Conservation (phyloP, 1,140 invertebrate genomes). For the Bombus superbus region DNA sequence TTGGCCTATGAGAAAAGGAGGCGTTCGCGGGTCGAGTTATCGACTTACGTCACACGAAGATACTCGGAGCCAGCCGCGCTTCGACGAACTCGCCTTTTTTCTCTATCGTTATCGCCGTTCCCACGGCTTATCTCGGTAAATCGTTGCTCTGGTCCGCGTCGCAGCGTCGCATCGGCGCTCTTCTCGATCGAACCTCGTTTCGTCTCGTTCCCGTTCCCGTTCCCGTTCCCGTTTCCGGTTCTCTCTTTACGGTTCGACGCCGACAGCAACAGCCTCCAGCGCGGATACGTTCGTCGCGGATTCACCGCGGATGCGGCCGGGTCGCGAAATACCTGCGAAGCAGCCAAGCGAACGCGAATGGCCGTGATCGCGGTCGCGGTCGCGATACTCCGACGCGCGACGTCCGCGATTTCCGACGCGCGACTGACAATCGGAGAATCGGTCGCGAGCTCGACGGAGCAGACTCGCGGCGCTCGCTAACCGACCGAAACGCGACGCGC, state of each 20-base stretch:
- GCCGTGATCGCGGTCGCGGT: not conserved
- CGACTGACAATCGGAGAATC: slow-evolving; percentile 22
- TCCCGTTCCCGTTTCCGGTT: too few relatives aligned
- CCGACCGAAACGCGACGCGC: not conserved
- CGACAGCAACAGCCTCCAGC: too few relatives aligned
- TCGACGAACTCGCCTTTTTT: slow-evolving; percentile 35
- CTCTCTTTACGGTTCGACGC: too few relatives aligned
- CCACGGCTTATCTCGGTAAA: slow-evolving; percentile 33
- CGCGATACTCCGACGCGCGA: not conserved
- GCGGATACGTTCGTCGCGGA: too few relatives aligned
- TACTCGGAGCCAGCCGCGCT: slow-evolving; percentile 30
- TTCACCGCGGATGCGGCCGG: too few relatives aligned
- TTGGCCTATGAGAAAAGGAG: not conserved
- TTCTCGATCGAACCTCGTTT: not conserved
- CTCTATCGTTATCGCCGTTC: slow-evolving; percentile 41
- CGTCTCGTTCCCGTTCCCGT: not conserved
- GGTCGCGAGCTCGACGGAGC: slow-evolving; percentile 27
- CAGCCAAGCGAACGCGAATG: too few relatives aligned
- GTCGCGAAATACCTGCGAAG: too few relatives aligned
- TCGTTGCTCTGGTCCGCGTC: not conserved
- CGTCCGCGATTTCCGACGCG: slow-evolving; percentile 5
- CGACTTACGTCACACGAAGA: slow-evolving; percentile 46
- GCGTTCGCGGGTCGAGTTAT: not conserved
- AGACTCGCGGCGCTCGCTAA: slow-evolving; percentile 14
- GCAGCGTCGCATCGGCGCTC: not conserved